Evolutionary conservation across 2,113 vertebrate species (phyloP).

Genomic region (Lasiurus cinereus): DNA sequence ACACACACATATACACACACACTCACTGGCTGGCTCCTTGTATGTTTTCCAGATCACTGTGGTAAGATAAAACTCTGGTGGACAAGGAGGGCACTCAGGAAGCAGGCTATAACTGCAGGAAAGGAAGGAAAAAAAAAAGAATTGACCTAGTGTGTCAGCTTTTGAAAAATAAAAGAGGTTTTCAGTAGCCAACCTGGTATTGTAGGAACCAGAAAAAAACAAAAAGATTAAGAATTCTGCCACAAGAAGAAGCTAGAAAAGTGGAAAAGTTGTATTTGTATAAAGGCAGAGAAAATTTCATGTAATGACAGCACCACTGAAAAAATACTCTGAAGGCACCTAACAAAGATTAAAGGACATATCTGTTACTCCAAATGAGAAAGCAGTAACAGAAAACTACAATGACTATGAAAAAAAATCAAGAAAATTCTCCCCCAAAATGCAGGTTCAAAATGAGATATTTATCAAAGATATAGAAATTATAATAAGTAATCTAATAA

Average conservation of each 20-base stretch:
- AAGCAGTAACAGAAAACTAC: neutral
- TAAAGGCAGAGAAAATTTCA: neutral
- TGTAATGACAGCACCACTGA: neutral
- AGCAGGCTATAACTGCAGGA: neutral
- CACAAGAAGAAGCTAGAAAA: neutral
- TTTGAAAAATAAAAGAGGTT: neutral
- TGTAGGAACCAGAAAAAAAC: neutral
- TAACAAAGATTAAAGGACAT: neutral
- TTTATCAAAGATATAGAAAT: neutral
- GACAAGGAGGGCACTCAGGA: neutral
- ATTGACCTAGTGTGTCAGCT: neutral
- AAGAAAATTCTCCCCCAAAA: neutral
- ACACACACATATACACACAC: too few relatives aligned
- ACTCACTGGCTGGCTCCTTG: neutral
- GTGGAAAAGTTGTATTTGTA: neutral
- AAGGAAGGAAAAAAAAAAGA: neutral
- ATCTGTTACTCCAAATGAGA: neutral
- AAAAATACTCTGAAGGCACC: neutral
- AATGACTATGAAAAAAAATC: neutral
- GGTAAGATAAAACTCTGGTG: neutral
- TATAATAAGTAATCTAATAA: neutral
- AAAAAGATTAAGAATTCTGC: neutral
- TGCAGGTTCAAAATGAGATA: neutral
- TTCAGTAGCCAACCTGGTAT: neutral
- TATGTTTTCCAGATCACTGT: neutral